Evolutionary conservation across 2,888 invertebrate species (phyloP), one percentile per base, ranked within the genome.

Genomic region (Cylloceria caligata): DNA sequence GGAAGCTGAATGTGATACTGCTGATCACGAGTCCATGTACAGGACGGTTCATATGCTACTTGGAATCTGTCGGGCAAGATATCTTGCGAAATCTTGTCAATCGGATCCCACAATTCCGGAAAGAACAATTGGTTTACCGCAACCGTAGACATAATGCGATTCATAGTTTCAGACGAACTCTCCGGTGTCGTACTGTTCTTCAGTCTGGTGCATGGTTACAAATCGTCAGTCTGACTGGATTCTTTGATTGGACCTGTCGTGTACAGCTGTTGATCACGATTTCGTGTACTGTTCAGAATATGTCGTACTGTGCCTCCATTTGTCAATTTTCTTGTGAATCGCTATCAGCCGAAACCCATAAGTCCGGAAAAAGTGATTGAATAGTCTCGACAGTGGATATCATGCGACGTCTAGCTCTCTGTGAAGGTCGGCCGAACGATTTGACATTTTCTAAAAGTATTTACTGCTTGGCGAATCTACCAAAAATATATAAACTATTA

Each of bases 71-170:
- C 34, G 6, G 57, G 0, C 7, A 34, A 57, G 16, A 9, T 1
- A n/a, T 16, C 16, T 30, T 30, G 57, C 34, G 7, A 0, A 6
- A 16, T n/a, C 16, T 27, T 5, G 16, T 34, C 34, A 16, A n/a
- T 34, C 57, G 57, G 34, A 34, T 34, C 9, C 57, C 57, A 34
- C 6, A 57, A n/a, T 6, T 57, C 34, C 16, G 57, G 34, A 34
- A 57, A 57, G 6, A 57, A 34, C 16, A 57, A 57, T n/a, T 57
- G 57, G 7, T 57, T 57, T 7, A 34, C 34, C 34, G 57, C 34
- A 2, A 9, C 57, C 7, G 57, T 34, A 2, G 57, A 57, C 16
- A 57, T 57, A 16, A 57, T 3, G 34, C 57, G 16, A 34, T 4
- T 57, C 6, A 57, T 57, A 13, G 57, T 16, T 7, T 0, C 9